These are phyloP conservation scores for Ormyrus nitidulus DNA, from an alignment of 2,888 invertebrate species.

Conservation along the genomic window DNA sequence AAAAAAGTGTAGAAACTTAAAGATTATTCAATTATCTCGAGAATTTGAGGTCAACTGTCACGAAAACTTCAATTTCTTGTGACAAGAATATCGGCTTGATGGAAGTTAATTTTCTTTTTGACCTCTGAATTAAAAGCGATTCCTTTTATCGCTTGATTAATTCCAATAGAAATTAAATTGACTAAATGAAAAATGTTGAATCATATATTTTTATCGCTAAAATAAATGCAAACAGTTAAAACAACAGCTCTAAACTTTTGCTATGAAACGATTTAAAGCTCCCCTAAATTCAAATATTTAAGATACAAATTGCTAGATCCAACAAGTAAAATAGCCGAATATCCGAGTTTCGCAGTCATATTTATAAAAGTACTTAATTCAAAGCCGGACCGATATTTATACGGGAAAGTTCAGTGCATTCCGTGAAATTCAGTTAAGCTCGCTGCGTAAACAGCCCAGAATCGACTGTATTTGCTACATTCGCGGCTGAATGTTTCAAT, in stretches of 20 bases:
- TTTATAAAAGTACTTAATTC: too few species aligned
- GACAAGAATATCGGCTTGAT: conserved; percentile 11
- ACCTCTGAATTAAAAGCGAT: not conserved
- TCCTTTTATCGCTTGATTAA: conserved; percentile 9
- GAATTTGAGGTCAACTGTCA: not conserved
- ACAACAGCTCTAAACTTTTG: too few species aligned
- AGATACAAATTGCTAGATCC: too few species aligned
- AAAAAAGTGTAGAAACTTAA: too few species aligned
- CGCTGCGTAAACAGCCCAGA: not conserved
- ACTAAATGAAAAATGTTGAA: too few species aligned
- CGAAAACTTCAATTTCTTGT: conserved; percentile 2
- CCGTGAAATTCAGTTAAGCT: not conserved
- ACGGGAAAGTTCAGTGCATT: conserved; percentile 17
- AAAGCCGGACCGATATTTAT: not conserved
- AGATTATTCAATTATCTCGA: not conserved
- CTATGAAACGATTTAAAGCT: too few species aligned
- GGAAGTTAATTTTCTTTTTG: conserved; percentile 11
- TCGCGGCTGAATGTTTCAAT: conserved; percentile 7
- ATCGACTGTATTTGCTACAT: conserved; percentile 12
- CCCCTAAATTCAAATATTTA: too few species aligned
- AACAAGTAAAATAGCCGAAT: too few species aligned
- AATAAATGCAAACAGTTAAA: too few species aligned
- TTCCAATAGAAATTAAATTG: not conserved
- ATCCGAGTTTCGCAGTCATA: too few species aligned
- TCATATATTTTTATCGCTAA: too few species aligned